Conservation (phyloP, 2,113 vertebrate genomes). For the Calidris pygmaea region DNA sequence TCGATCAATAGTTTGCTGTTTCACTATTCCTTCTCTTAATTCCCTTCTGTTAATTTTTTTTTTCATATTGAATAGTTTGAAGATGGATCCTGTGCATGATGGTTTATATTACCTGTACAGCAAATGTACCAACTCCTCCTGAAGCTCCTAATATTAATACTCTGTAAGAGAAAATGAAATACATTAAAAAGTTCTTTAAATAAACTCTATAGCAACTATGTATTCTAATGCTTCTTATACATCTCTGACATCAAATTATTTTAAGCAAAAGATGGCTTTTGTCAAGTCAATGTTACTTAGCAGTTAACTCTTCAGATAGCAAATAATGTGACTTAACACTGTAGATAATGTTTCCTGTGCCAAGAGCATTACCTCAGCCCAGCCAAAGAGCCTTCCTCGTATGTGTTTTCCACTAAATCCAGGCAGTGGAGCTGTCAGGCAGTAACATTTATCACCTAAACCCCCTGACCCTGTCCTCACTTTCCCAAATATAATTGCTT, state of each 20-base stretch:
- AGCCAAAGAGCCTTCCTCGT: not conserved
- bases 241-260: not conserved
- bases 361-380: not conserved
- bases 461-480: not conserved
- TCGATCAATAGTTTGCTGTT: not conserved
- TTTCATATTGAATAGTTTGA: not conserved
- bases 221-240: not conserved
- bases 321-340: not conserved
- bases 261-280: not conserved
- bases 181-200: not conserved
- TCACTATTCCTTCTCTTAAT: not conserved
- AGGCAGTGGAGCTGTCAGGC: not conserved
- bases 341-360: not conserved
- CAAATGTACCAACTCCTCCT: conserved; percentile 94
- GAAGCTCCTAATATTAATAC: conserved; percentile 92
- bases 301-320: not conserved
- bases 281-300: not conserved
- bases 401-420: not conserved
- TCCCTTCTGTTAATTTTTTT: not conserved
- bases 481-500: not conserved
- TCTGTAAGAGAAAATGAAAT: conserved; percentile 73
- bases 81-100: not conserved
- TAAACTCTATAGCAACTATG: not conserved
- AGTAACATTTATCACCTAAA: not conserved
- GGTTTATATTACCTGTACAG: conserved; percentile 86